These are phyloP conservation scores for Zoanthus sociatus DNA, from an alignment of 92 coral and sea anemone genomes.

Conservation along the genomic window DNA sequence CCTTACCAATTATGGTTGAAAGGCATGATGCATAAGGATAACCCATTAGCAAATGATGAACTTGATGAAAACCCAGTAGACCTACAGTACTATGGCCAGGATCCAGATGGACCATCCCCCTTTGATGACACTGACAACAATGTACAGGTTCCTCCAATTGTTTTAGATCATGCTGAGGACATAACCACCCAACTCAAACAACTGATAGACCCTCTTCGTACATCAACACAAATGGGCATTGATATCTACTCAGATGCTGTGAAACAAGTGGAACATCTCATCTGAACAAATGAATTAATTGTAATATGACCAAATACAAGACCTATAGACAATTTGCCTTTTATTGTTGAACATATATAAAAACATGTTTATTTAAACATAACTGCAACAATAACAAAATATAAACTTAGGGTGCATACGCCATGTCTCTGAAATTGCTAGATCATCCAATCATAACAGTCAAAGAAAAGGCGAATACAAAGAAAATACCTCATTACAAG, in stretches of 20 bases:
- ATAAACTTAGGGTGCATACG: background rate
- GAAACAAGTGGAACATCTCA: conserved; percentile 12
- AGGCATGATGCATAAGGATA: conserved; percentile 73
- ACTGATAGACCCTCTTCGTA: conserved; percentile 24
- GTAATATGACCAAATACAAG: conserved; percentile 19
- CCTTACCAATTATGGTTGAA: conserved; percentile 81
- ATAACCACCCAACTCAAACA: conserved; percentile 37
- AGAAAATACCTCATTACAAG: conserved; percentile 6
- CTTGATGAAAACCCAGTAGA: conserved; percentile 53
- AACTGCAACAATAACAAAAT: conserved; percentile 2
- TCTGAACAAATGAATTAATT: conserved; percentile 17
- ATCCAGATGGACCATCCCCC: conserved; percentile 59
- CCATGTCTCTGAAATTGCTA: background rate
- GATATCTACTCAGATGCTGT: conserved; percentile 15
- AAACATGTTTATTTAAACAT: conserved; percentile 13
- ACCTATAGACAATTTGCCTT: conserved; percentile 20
- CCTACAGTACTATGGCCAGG: conserved; percentile 62
- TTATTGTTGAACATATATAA: conserved; percentile 21
- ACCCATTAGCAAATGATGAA: conserved; percentile 60
- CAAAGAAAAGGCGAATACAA: conserved; percentile 1
- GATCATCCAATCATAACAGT: conserved; percentile 12
- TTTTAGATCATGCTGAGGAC: conserved; percentile 46
- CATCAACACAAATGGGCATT: conserved; percentile 22
- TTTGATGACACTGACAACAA: conserved; percentile 60
- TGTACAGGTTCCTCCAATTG: conserved; percentile 48